Conservation (phyloP, 2,888 invertebrate species). For the Spodoptera littoralis region DNA sequence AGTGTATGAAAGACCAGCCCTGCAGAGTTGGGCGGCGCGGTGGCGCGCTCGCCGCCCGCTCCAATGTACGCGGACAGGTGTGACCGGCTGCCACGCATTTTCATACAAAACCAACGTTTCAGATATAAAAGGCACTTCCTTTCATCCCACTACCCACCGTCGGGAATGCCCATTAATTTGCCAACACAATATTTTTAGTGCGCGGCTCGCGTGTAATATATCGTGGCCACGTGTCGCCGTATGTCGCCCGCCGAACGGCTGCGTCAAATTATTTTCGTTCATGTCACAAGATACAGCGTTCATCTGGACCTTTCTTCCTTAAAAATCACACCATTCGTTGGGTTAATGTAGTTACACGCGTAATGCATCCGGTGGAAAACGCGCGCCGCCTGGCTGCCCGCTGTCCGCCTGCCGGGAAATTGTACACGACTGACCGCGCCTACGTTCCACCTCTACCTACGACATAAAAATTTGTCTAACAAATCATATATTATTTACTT, state of each 20-base stretch:
- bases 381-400: constrained; percentile 49
- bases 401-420: constrained; percentile 29
- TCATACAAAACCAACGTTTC: constrained; percentile 88
- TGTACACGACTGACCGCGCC: constrained; percentile 5
- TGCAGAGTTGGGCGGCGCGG: constrained; percentile 56
- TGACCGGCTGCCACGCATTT: constrained; percentile 86
- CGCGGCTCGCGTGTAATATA: constrained; percentile 88
- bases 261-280: constrained; percentile 89
- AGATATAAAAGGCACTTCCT: constrained; percentile 89
- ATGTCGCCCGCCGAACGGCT: constrained; percentile 87
- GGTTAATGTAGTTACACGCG: constrained; percentile 74
- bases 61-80: constrained; percentile 85
- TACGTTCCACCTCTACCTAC: constrained; percentile 1
- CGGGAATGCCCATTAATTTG: constrained; percentile 89
- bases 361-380: constrained; percentile 79
- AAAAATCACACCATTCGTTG: constrained; percentile 84
- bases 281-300: constrained; percentile 88
- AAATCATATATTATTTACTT: constrained; percentile 31
- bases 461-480: constrained; percentile 10
- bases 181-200: constrained; percentile 89
- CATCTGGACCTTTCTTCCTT: constrained; percentile 88
- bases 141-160: constrained; percentile 88
- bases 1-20: constrained; percentile 59
- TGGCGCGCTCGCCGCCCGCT: constrained; percentile 55
- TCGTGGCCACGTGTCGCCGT: constrained; percentile 88